Percentiles rank a stretch among this genome's conserved stretches.
Evolutionary conservation across 2,888 invertebrate genomes (phyloP).

Genomic region (Pammene aurita): DNA sequence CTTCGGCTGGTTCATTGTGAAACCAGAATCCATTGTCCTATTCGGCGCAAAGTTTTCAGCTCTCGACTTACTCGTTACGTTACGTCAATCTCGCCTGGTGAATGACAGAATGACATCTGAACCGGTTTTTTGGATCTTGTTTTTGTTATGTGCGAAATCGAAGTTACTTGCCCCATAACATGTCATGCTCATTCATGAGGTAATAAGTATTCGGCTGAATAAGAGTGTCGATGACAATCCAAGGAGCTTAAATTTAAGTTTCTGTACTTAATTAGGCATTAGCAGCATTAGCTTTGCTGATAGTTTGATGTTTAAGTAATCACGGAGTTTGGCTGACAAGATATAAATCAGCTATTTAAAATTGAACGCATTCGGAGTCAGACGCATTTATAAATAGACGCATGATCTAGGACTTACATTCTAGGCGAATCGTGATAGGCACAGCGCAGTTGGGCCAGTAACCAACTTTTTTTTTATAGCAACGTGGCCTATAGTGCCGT

Average conservation of each 20-base stretch:
- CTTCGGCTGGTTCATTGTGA: conserved; percentile 49
- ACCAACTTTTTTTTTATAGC: conserved; percentile 39
- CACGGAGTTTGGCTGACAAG: too few relatives aligned
- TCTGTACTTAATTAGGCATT: too few relatives aligned
- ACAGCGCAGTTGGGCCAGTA: conserved; percentile 32
- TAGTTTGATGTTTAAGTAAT: too few relatives aligned
- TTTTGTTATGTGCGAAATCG: conserved; percentile 37
- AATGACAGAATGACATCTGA: conserved; percentile 57
- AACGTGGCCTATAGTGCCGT: conserved; percentile 30
- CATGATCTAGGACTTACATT: conserved; percentile 33
- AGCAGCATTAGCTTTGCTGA: too few relatives aligned
- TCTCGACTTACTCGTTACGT: conserved; percentile 41
- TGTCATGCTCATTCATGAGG: neutral
- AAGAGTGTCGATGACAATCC: neutral
- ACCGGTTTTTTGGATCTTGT: conserved; percentile 52
- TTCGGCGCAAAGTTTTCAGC: conserved; percentile 45
- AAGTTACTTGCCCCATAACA: neutral
- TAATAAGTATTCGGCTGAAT: neutral
- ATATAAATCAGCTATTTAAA: too few relatives aligned
- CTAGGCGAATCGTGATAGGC: conserved; percentile 33
- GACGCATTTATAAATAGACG: conserved; percentile 7
- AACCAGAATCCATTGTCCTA: conserved; percentile 55
- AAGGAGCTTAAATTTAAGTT: too few relatives aligned
- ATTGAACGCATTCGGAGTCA: neutral
- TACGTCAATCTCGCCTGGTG: conserved; percentile 59